Evolutionary conservation across 2,888 invertebrate species (phyloP).

Genomic region (Ormyrus nitidulus): DNA sequence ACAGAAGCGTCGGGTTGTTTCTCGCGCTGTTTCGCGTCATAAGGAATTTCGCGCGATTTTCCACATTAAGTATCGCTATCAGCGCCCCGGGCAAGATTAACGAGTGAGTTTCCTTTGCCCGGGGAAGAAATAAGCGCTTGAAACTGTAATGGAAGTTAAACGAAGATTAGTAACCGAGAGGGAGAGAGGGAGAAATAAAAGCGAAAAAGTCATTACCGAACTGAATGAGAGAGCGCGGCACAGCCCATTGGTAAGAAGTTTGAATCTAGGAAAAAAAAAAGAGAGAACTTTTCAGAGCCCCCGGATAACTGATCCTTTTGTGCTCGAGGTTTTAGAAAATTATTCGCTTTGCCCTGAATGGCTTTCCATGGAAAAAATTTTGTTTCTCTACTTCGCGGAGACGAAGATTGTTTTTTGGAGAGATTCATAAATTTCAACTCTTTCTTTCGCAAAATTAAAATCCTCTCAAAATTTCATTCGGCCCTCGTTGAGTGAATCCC

Average conservation of each 20-base stretch:
- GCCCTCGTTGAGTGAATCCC: no score
- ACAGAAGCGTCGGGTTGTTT: constrained; percentile 10
- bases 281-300: neutral
- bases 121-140: constrained; percentile 51
- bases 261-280: constrained; percentile 41
- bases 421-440: no score
- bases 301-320: constrained; percentile 17
- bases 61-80: constrained; percentile 51
- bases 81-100: constrained; percentile 47
- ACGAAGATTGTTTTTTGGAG: constrained; percentile 18
- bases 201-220: constrained; percentile 53
- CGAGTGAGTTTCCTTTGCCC: constrained; percentile 36
- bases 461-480: no score
- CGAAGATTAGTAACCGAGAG: constrained; percentile 55
- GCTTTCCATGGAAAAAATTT: constrained; percentile 17
- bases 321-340: neutral
- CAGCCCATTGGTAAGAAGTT: constrained; percentile 27
- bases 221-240: neutral
- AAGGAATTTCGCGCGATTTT: constrained; percentile 53
- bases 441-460: no score
- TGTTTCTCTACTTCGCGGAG: neutral
- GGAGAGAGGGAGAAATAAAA: constrained; percentile 13
- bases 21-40: constrained; percentile 15
- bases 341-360: constrained; percentile 33
- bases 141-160: constrained; percentile 57